These are phyloP conservation scores for Aelia acuminata DNA, from an alignment of 2,888 invertebrate genomes.

Conservation along the genomic window DNA sequence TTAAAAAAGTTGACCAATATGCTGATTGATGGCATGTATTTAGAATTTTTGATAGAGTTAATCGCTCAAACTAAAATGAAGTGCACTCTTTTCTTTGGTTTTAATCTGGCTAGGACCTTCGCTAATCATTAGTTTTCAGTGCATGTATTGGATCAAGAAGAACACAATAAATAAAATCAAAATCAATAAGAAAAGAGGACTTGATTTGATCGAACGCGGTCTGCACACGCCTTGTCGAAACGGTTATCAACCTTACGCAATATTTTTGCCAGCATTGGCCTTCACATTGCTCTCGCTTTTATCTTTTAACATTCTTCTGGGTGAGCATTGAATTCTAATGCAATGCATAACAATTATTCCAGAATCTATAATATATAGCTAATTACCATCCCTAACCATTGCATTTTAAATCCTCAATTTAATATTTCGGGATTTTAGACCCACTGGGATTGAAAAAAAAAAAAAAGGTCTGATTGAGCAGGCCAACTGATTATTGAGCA, in stretches of 20 bases:
- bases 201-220: not conserved
- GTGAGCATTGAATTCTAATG: not conserved
- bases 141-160: not conserved
- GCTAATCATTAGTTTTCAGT: not conserved
- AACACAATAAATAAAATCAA: not conserved
- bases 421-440: too few species aligned
- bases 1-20: too few species aligned
- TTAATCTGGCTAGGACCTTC: not conserved
- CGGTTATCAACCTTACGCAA: not conserved
- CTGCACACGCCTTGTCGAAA: not conserved
- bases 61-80: too few species aligned
- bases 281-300: not conserved
- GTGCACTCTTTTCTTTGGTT: too few species aligned
- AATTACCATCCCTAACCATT: too few species aligned
- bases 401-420: too few species aligned
- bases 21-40: too few species aligned
- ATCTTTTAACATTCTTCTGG: not conserved
- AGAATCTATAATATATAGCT: too few species aligned
- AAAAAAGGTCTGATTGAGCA: too few species aligned
- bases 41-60: too few species aligned
- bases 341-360: not conserved
- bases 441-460: too few species aligned
- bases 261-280: not conserved
- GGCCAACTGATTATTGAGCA: too few species aligned
- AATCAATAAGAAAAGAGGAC: not conserved